Evolutionary conservation across 2,797 vertebrate genomes (phyloP).

Genomic region (Chiloscyllium punctatum): DNA sequence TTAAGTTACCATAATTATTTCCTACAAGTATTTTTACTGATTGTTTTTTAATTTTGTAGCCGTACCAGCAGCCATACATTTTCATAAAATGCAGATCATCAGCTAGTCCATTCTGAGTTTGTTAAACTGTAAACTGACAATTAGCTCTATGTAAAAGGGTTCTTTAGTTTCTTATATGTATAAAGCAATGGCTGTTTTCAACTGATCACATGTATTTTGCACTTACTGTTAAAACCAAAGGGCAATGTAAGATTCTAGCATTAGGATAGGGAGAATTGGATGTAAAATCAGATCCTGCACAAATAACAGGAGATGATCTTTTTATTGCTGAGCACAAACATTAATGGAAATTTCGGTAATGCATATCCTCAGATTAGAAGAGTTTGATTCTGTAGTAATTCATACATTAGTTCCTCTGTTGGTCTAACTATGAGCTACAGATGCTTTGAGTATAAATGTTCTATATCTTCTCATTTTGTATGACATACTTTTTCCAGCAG

Average conservation of each 20-base stretch:
- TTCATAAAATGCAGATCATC: neutral
- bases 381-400: neutral
- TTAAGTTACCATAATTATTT: conserved; percentile 10
- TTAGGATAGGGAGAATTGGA: neutral
- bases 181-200: neutral
- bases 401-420: neutral
- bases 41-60: neutral
- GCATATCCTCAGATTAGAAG: neutral
- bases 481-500: neutral
- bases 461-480: neutral
- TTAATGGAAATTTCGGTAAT: neutral
- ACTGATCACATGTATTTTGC: neutral
- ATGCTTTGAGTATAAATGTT: neutral
- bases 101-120: neutral
- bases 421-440: neutral
- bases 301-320: neutral
- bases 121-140: neutral
- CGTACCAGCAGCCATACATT: neutral
- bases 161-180: neutral
- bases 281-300: neutral
- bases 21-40: neutral
- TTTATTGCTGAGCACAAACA: neutral
- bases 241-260: neutral
- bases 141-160: neutral
- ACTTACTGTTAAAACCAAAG: neutral